These are phyloP conservation scores for Ophion ventricosus DNA, from an alignment of 2,888 invertebrate species.

Conservation along the genomic window DNA sequence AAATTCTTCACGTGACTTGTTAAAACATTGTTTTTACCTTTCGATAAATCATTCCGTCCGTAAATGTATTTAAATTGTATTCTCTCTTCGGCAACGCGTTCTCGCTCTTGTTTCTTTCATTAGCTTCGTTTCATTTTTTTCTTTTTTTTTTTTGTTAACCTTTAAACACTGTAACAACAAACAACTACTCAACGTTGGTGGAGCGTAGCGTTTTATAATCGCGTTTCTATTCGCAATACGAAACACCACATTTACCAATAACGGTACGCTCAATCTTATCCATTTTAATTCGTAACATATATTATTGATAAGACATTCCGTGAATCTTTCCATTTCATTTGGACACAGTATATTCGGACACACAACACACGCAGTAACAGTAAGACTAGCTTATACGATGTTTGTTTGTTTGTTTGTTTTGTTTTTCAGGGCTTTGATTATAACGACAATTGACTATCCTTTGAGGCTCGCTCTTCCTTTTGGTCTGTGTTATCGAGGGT, in stretches of 20 bases:
- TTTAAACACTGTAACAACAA: constrained; percentile 41
- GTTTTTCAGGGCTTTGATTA: constrained; percentile 8
- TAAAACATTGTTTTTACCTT: constrained; percentile 3
- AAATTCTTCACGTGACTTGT: neutral
- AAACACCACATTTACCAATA: constrained; percentile 5
- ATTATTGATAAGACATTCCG: neutral
- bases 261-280: neutral
- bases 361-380: constrained; percentile 27
- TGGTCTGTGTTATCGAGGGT: constrained; percentile 44
- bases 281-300: neutral
- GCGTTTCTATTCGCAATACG: neutral
- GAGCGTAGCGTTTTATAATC: neutral
- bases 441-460: constrained; percentile 60
- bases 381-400: constrained; percentile 30
- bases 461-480: constrained; percentile 34
- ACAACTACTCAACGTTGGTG: constrained; percentile 29
- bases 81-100: constrained; percentile 5
- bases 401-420: no score
- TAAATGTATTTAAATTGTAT: neutral
- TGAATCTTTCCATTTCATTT: constrained; percentile 9
- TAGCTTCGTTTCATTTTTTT: no score
- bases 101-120: neutral
- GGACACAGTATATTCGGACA: constrained; percentile 29
- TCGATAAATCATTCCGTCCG: neutral
- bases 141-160: neutral